A percentile compares a stretch with the other conserved stretches of the same genome.
Conservation (phyloP, 2,888 invertebrate species). For the Magallana nippona region DNA sequence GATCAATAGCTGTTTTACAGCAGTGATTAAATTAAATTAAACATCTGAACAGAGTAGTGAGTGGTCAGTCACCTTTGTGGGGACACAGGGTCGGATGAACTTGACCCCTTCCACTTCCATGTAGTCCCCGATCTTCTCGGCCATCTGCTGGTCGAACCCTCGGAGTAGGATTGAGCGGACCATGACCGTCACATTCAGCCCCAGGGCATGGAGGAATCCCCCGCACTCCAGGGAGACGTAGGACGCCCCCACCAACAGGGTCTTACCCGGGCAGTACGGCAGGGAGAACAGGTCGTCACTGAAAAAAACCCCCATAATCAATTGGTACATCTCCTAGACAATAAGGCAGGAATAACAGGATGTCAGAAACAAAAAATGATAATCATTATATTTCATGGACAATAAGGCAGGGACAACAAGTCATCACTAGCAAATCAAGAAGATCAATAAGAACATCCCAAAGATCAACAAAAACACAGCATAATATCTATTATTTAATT, state of each 20-base stretch:
- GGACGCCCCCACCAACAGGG: slow-evolving; percentile 83
- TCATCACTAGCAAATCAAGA: no score
- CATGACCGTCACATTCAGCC: slow-evolving; percentile 92
- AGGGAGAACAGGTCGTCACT: slow-evolving; percentile 97
- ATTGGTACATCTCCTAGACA: background rate
- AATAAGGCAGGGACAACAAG: no score
- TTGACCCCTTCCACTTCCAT: slow-evolving; percentile 90
- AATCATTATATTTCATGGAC: no score
- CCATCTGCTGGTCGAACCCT: slow-evolving; percentile 96
- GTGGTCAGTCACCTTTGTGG: slow-evolving; percentile 61
- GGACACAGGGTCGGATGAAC: slow-evolving; percentile 83
- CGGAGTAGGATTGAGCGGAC: slow-evolving; percentile 91
- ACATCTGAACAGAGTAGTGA: no score
- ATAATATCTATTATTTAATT: no score
- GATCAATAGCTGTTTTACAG: no score
- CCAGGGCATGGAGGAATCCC: slow-evolving; percentile 93
- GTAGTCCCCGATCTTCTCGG: slow-evolving; percentile 87
- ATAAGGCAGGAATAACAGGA: slow-evolving; percentile 6
- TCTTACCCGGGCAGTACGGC: slow-evolving; percentile 89
- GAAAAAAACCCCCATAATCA: slow-evolving; percentile 25
- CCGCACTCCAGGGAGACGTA: slow-evolving; percentile 96
- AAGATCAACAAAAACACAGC: no score
- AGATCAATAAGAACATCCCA: no score
- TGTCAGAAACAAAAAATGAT: no score
- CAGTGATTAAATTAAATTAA: no score